Conservation (phyloP, 2,113 vertebrate genomes). For the Otis tarda region DNA sequence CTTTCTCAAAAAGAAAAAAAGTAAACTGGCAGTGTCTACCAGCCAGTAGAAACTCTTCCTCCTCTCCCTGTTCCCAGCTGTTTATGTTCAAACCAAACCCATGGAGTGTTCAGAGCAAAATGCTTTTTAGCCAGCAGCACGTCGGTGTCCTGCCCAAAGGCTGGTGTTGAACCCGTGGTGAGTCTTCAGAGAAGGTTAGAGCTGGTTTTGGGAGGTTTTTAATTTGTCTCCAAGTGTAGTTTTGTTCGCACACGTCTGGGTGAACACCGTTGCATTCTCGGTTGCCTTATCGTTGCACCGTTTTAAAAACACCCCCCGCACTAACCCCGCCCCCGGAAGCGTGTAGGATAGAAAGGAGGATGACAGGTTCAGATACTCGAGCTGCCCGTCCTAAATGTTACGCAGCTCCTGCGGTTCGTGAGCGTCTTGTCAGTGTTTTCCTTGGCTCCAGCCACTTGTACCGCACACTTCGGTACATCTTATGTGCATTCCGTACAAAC, state of each 20-base stretch:
- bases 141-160: neutral
- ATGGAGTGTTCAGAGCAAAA: neutral
- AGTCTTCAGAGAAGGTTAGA: neutral
- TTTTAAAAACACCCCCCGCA: neutral
- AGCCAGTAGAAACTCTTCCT: neutral
- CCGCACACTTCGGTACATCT: neutral
- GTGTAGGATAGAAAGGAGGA: neutral
- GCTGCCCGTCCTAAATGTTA: neutral
- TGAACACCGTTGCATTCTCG: neutral
- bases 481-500: neutral
- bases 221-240: neutral
- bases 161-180: neutral
- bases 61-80: neutral
- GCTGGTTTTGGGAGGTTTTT: neutral
- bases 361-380: neutral
- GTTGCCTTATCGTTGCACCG: neutral
- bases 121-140: neutral
- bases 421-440: neutral
- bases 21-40: fast-evolving
- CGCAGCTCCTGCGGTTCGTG: neutral
- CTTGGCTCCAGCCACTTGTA: slow-evolving; percentile 7
- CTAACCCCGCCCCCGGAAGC: no score
- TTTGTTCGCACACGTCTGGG: neutral
- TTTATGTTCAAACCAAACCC: neutral
- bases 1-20: neutral